Base-by-base conservation (phyloP, 2,113 vertebrate species). In the Gymnarchus niloticus region DNA sequence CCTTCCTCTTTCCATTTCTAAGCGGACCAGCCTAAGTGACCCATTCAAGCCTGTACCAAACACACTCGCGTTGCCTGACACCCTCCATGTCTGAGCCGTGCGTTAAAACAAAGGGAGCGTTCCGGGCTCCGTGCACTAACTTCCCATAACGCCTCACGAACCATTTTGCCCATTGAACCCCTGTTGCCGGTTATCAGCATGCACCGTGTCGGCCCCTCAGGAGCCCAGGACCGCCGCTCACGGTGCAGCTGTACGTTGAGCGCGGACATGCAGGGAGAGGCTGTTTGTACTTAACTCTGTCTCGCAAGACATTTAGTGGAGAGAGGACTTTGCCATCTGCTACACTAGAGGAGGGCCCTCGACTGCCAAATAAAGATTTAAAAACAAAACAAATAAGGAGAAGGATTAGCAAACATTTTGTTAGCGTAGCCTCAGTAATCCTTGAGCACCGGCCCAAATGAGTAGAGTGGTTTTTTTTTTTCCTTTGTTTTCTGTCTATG, bases 361-460 rank as follows among this genome's bases (percentile, higher is more conserved):
- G 14, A 25, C 69, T 57, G 84, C 84, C 84, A 85, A 59, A 78
- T 56, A 56, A 44, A 77, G 51, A 77, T 77, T 73, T 76, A 85
- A 77, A 73, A 85, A 77, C 49, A 59, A 77, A 85, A 44, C 17
- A 41, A 82, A 17, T 51, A 85, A 41, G 33, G 54, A 57, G 9
- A 17, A 12, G 73, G 73, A 78, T 78, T 28, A 85, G 48, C 4
- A 12, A 77, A 41, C 48, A 14, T 77, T 77, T 76, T 78, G 84
- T 77, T 5, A 44, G 49, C 21, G 21, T 10, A 44, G 37, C 84
- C 3, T 33, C 4, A 17, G 28, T 73, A 19, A 85, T 85, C 73
- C 19, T 3, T 6, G 4, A 17, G 1, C 52, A 2, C 51, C 0
- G 0, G 17, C 14, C 12, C 33, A 44, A 76, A 56, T 12, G 14